Base-by-base conservation (phyloP, 2,113 vertebrate species). In the Myodes glareolus region DNA sequence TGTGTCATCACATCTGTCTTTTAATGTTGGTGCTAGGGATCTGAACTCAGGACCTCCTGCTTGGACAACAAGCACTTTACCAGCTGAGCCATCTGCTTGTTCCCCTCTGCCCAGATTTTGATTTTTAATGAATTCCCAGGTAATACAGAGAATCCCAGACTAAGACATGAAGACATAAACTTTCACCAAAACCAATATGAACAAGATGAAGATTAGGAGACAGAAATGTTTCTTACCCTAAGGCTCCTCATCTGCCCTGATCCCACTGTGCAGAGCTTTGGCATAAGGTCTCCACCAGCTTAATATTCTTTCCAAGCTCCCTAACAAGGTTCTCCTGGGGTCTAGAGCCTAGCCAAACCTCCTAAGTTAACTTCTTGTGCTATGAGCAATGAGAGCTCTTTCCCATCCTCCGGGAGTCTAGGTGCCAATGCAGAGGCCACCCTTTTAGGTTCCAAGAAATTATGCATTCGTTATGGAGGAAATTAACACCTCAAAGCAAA, bases 401-500 rank as follows among this genome's bases (percentile, higher is more conserved):
- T 63, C 95, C 95, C 77, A 97, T 98, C 96, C 95, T 97, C 96
- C 97, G 97, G 90, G 95, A 97, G 96, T 94, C 97, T 92, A 96
- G 39, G 0, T 96, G 76, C 94, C 67, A 96, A 96, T 97, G 96
- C 92, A 97, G 96, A 97, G 98, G 92, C 97, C 95, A 97, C 98
- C 96, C 98, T 98, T 97, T 92, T 91, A 96, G 97, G 98, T 97
- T 99, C 98, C 98, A 98, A 98, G 98, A 99, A 98, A 99, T 98
- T 98, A 98, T 97, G 97, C 98, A 98, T 98, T 98, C 97, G 85
- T 98, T 98, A 98, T 93, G 95, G 98, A 98, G 97, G 98, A 98
- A 99, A 99, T 99, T 98, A 99, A 98, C 98, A 99, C 98, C 98
- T 99, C 98, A 98, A 98, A 98, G 98, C 98, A 99, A 99, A 98